These are phyloP conservation scores for Bellardia bayeri DNA, from an alignment of 2,888 invertebrate species.

Conservation along the genomic window DNA sequence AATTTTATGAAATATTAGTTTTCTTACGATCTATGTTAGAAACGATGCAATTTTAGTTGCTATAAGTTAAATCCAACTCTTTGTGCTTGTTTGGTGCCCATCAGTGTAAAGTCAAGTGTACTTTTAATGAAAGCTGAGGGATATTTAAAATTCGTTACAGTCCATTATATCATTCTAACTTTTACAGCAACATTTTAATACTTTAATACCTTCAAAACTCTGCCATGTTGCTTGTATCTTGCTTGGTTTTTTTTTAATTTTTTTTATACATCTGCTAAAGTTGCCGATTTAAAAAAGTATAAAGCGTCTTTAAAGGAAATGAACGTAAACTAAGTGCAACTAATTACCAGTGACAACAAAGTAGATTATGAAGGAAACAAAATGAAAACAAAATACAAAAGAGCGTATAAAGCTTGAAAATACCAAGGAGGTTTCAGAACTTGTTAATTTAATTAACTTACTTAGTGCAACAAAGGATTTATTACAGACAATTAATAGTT, in stretches of 20 bases:
- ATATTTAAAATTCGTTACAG: no score
- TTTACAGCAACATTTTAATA: not conserved
- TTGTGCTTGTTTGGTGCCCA: no score
- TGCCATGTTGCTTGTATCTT: not conserved
- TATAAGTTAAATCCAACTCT: no score
- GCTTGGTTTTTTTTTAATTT: not conserved
- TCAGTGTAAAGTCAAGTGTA: no score
- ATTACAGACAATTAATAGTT: not conserved
- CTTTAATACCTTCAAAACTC: not conserved
- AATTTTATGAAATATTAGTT: no score
- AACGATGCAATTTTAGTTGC: no score
- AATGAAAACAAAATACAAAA: not conserved
- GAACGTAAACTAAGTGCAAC: slow-evolving; percentile 26
- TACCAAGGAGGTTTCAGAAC: not conserved
- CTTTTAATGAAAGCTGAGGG: no score
- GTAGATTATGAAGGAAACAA: not conserved
- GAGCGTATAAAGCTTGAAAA: not conserved
- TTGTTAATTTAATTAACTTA: slow-evolving; percentile 31
- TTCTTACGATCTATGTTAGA: no score
- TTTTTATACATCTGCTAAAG: slow-evolving; percentile 5
- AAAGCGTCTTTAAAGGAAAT: slow-evolving; percentile 23
- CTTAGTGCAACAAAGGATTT: slow-evolving; percentile 13
- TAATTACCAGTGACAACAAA: slow-evolving; percentile 42
- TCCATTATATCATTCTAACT: no score
- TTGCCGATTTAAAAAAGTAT: slow-evolving; percentile 31